Conservation (phyloP, 1,140 invertebrate genomes). For the Chionoecetes opilio region DNA sequence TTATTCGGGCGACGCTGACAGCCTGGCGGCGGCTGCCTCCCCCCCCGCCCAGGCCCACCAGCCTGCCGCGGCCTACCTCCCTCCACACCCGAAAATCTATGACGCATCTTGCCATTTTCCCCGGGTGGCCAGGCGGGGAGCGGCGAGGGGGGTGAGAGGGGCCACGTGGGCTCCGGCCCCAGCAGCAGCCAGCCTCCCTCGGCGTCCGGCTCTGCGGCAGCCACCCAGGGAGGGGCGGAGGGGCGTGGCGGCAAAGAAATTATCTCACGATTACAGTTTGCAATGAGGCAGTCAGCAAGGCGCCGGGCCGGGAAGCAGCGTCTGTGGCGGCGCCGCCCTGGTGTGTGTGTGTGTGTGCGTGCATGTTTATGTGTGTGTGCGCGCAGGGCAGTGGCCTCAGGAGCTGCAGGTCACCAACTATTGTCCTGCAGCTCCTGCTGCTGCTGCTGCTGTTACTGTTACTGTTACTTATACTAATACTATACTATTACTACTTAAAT, state of each 20-base stretch:
- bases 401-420: neutral
- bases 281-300: conserved; percentile 6
- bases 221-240: neutral
- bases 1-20: conserved; percentile 25
- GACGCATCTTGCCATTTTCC: conserved; percentile 25
- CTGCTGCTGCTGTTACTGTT: neutral
- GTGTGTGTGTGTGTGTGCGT: conserved; percentile 46
- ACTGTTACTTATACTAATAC: no score
- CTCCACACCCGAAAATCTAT: conserved; percentile 33
- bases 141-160: neutral
- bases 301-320: neutral
- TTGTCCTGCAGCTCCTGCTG: neutral
- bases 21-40: conserved; percentile 7
- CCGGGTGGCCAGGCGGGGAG: neutral
- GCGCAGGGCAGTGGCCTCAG: neutral
- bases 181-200: conserved; percentile 13
- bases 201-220: neutral
- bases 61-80: conserved; percentile 23
- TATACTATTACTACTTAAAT: neutral
- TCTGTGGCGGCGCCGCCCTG: neutral
- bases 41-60: neutral
- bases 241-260: conserved; percentile 4
- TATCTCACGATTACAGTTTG: conserved; percentile 9
- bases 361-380: conserved; percentile 47
- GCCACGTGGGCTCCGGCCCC: neutral